A percentile compares a stretch with the other conserved stretches of the same genome.
These are phyloP conservation scores for Myotis daubentonii DNA, from an alignment of 2,797 vertebrate genomes.

Conservation along the genomic window DNA sequence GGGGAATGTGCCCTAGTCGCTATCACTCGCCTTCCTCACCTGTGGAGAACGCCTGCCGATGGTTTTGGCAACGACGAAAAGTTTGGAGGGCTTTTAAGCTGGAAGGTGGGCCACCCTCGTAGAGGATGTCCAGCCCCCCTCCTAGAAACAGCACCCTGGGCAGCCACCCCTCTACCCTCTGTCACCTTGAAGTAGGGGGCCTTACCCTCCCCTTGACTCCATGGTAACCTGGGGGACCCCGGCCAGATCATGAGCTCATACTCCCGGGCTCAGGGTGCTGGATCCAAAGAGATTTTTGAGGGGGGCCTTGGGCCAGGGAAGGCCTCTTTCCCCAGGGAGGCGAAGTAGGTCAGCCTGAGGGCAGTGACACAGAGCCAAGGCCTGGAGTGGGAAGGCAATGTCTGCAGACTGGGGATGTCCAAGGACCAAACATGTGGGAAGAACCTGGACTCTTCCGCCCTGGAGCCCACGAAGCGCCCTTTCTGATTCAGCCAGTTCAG, in stretches of 20 bases:
- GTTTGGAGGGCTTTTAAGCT: background rate
- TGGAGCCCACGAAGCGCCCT: background rate
- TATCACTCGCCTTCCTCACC: background rate
- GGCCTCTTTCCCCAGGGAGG: background rate
- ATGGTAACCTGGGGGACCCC: background rate
- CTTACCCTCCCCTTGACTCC: background rate
- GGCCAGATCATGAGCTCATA: background rate
- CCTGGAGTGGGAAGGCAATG: background rate
- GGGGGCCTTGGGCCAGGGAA: background rate
- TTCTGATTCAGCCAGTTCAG: background rate
- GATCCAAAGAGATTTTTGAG: background rate
- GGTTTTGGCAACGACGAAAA: background rate
- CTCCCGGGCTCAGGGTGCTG: background rate
- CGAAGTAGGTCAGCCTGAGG: too few species aligned
- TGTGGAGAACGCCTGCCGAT: background rate
- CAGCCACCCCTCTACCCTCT: background rate
- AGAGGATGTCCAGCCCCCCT: background rate
- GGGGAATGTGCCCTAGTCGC: accelerated
- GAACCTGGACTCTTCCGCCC: background rate
- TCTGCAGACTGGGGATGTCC: background rate
- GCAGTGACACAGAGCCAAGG: background rate
- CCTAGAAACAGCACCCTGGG: background rate
- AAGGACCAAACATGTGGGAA: background rate
- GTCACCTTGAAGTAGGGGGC: background rate
- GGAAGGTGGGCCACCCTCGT: accelerated